A percentile compares a stretch with the other conserved stretches of the same genome.
phyloP scores from a whole-genome alignment of 2,113 vertebrate genomes.

The Pogonocichla stellata region DNA sequence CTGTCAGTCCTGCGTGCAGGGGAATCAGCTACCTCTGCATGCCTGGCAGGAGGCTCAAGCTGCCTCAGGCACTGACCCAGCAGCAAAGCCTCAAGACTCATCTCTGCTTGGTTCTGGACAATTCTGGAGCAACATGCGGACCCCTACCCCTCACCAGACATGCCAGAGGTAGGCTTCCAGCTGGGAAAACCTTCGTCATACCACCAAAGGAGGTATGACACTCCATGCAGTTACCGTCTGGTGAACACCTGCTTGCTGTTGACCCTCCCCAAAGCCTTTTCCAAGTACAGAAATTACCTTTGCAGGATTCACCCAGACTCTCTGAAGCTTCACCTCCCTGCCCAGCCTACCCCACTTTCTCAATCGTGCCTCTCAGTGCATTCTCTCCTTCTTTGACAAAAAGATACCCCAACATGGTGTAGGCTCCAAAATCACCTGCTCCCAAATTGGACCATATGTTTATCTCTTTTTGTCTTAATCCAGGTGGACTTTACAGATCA shows the following conservation, averaged over 20 bases:
- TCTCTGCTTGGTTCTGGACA: background rate
- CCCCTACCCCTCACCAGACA: background rate
- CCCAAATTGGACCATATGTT: background rate
- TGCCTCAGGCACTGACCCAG: background rate
- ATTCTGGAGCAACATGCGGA: background rate
- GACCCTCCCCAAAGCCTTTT: background rate
- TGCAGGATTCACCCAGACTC: too few species aligned
- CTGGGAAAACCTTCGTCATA: background rate
- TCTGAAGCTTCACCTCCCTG: background rate
- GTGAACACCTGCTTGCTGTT: background rate
- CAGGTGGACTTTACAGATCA: background rate
- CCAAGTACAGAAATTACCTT: background rate
- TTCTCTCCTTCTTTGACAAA: background rate
- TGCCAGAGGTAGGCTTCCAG: background rate
- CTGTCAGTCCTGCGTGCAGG: background rate
- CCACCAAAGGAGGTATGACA: background rate
- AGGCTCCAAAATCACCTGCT: background rate
- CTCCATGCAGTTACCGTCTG: background rate
- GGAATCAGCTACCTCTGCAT: background rate
- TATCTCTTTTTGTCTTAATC: background rate
- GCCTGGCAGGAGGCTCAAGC: background rate
- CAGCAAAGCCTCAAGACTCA: background rate
- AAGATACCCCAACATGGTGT: accelerated
- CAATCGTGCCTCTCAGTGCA: accelerated
- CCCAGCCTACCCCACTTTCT: background rate